Base-by-base conservation (phyloP, 2,113 vertebrate species). In the Crotalus tigris region DNA sequence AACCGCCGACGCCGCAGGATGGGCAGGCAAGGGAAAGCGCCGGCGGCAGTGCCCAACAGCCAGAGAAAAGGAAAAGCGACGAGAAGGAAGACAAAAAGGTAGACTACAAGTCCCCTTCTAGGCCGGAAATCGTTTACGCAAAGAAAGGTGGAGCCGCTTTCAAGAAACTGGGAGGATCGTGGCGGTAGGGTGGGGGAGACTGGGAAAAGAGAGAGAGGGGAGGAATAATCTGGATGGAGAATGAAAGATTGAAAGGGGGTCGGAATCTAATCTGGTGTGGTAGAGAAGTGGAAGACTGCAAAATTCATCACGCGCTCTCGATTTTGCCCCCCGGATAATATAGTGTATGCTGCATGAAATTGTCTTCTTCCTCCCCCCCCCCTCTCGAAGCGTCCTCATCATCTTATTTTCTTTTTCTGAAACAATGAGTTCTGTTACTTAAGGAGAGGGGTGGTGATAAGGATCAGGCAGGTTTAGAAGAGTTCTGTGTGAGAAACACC, bases 51-150 rank as follows among this genome's bases (percentile, higher is more conserved):
- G 59, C 9, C 10, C 59, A 64, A 26, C 24, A 11, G 10, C 26
- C 24, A 26, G 59, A 29, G 24, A 64, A 64, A 24, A 64, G 1
- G 59, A 61, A 97, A 92, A 88, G 58, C 96, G 90, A 91, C 93
- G 97, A 98, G 96, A 97, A 93, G 95, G 98, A 98, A 23, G 97
- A 98, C 96, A 97, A 96, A 97, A 98, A 98, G 98, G 98, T 99
- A 97, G 97, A 98, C 96, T 53, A 24, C 86, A 54, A n/a, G 51
- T 53, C 85, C 81, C 44, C 94, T 49, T 91, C 87, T 75, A 88
- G 44, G 44, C 3, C 46, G 7, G 46, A 86, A 85, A 11, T 39
- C 3, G 44, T 21, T 44, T 49, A 26, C 5, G 23, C 61, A n/a
- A 5, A 19, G 88, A 53, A 15, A 53, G 91, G 88, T 58, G 51